A percentile compares a stretch with the other conserved stretches of the same genome.
Evolutionary conservation across 2,113 vertebrate genomes (phyloP).

Genomic region (Neogale vison): DNA sequence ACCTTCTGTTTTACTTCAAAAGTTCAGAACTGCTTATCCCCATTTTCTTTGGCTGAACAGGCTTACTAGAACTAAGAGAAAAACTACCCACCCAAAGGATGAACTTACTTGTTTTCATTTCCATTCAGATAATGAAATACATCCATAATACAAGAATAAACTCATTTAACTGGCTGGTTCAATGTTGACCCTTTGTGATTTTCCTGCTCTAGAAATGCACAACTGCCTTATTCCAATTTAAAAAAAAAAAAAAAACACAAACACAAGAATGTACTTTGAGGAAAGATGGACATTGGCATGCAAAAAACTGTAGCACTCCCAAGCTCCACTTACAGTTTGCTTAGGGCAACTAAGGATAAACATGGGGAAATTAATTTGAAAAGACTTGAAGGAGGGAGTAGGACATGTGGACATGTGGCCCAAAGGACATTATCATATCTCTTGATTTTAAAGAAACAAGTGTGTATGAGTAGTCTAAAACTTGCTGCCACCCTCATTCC

Average conservation of each 20-base stretch:
- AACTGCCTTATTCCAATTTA: neutral
- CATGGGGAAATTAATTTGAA: neutral
- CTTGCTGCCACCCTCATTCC: neutral
- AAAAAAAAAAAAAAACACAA: no score
- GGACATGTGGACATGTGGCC: neutral
- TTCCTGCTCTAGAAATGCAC: neutral
- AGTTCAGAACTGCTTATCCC: neutral
- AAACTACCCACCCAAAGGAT: slow-evolving; percentile 6
- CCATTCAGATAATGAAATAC: neutral
- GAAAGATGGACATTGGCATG: neutral
- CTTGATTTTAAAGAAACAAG: neutral
- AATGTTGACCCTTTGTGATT: neutral
- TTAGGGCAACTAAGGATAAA: neutral
- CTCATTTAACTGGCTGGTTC: neutral
- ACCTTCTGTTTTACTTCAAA: slow-evolving; percentile 28
- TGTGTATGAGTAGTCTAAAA: neutral
- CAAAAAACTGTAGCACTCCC: neutral
- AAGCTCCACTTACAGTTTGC: neutral
- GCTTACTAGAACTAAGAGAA: neutral
- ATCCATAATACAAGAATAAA: neutral
- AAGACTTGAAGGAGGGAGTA: neutral
- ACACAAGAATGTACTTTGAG: neutral
- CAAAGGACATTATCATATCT: neutral
- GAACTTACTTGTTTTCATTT: neutral
- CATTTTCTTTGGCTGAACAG: neutral